Conservation (phyloP, 2,888 invertebrate genomes). For the Campaea margaritaria region DNA sequence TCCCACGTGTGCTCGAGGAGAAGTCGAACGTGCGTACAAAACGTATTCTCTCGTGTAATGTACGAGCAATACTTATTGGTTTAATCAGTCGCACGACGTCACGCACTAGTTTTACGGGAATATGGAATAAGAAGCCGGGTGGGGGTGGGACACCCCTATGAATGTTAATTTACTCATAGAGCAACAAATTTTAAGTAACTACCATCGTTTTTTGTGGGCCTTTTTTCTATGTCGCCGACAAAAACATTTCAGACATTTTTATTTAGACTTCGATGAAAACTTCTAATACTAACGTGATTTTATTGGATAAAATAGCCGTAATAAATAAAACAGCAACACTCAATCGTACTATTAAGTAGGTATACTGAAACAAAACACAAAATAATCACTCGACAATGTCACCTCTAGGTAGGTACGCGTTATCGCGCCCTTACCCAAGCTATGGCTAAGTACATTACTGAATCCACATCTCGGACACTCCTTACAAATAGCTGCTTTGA, state of each 20-base stretch:
- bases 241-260: not conserved
- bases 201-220: constrained; percentile 12
- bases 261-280: no score
- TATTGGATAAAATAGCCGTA: no score
- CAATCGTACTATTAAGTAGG: no score
- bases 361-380: not conserved
- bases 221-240: constrained; percentile 33
- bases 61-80: constrained; percentile 53
- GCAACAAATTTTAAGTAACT: constrained; percentile 31
- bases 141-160: constrained; percentile 29
- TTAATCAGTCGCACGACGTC: constrained; percentile 51
- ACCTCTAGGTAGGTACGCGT: not conserved
- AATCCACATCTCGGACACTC: no score
- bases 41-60: constrained; percentile 45
- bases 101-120: constrained; percentile 41
- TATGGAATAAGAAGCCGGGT: constrained; percentile 15
- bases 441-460: no score
- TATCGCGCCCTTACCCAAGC: no score
- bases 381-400: not conserved
- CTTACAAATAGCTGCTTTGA: no score
- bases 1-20: constrained; percentile 47
- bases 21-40: constrained; percentile 44
- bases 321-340: no score
- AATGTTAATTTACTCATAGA: constrained; percentile 34
- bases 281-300: no score